Percentiles rank a stretch among this genome's conserved stretches.
Evolutionary conservation across 2,113 vertebrate genomes (phyloP).

Genomic region (Macheiramphus alcinus): DNA sequence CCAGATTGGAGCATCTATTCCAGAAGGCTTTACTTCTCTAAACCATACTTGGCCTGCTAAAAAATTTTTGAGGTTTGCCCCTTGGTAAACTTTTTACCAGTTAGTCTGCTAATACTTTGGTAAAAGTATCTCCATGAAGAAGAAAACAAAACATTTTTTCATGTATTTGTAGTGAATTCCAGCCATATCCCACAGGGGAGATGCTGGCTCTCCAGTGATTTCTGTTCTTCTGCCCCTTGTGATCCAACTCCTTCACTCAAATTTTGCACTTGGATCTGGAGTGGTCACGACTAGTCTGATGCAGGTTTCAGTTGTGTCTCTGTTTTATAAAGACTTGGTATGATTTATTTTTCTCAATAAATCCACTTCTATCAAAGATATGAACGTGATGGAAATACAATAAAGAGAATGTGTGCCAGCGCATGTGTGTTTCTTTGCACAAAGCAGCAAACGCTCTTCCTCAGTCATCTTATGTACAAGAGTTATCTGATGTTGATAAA

Average conservation of each 20-base stretch:
- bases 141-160: not conserved
- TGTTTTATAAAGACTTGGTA: not conserved
- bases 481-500: not conserved
- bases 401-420: not conserved
- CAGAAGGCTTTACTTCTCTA: not conserved
- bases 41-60: not conserved
- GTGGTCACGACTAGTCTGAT: too few species aligned
- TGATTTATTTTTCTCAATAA: not conserved
- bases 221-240: not conserved
- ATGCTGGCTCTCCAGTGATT: not conserved
- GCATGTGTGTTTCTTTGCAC: not conserved
- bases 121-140: not conserved
- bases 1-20: not conserved
- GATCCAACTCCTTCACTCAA: not conserved
- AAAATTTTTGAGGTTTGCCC: not conserved
- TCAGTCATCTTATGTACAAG: not conserved
- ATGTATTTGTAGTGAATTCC: not conserved
- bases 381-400: not conserved
- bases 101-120: not conserved
- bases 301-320: not conserved
- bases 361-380: not conserved
- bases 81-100: not conserved
- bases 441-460: not conserved
- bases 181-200: not conserved
- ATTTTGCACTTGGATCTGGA: not conserved